Percentiles rank a stretch among this genome's conserved stretches.
Evolutionary conservation across 2,888 invertebrate genomes (phyloP).

Genomic region (Synergus laeviventris): DNA sequence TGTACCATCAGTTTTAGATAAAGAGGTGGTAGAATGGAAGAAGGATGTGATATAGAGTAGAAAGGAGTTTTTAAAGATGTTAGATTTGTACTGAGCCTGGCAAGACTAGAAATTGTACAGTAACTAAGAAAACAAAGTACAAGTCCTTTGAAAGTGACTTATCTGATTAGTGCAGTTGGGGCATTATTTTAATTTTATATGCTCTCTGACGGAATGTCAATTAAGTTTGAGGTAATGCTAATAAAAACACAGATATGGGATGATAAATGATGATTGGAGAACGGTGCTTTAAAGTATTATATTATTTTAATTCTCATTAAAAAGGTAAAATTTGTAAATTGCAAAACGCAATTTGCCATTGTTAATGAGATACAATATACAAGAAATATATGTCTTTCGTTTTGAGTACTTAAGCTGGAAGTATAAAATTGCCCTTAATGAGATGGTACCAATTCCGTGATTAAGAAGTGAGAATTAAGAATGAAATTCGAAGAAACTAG

Average conservation of each 20-base stretch:
- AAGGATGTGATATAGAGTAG: conserved; percentile 35
- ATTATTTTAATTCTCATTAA: conserved; percentile 1
- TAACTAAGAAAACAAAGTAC: not conserved
- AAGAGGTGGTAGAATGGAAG: not conserved
- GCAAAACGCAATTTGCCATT: not conserved
- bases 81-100: not conserved
- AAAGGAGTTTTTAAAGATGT: not conserved
- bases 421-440: not conserved
- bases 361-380: not conserved
- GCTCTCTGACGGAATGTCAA: not conserved
- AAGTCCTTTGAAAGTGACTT: conserved; percentile 22
- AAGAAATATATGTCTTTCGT: not conserved
- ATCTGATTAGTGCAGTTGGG: not conserved
- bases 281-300: not conserved
- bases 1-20: not conserved
- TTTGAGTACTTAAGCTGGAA: not conserved
- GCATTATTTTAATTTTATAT: not conserved
- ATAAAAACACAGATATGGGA: not conserved
- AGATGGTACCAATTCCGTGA: not conserved
- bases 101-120: not conserved
- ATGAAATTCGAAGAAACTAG: not conserved
- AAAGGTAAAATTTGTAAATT: not conserved
- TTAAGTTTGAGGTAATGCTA: not conserved
- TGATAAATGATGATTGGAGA: not conserved
- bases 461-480: not conserved